Base-by-base conservation (phyloP, 2,888 invertebrate species). In the Megamerina dolium region DNA sequence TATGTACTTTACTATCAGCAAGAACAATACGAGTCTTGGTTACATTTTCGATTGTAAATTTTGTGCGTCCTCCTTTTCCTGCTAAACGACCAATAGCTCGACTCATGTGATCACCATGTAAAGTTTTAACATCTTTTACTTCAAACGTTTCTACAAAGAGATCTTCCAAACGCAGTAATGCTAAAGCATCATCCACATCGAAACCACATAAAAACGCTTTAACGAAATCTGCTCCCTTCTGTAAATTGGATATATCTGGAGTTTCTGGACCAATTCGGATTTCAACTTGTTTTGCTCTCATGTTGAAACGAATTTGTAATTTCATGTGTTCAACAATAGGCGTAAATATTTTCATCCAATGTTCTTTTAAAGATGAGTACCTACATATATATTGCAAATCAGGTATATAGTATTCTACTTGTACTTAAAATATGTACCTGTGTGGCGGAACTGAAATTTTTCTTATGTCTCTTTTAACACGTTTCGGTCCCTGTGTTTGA, bases 171-270 rank as follows among this genome's bases (percentile, higher is more conserved):
- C 99, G 78, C 1, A 99, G 76, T 3, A 99, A 73, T 0, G 99
- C 96, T 45, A 99, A 70, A 0, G 96, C 92, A 73, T 99, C 99
- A 69, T 95, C 94, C 1, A 96, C 88, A 58, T 96, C 95, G 70
- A 99, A 99, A 5, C 99, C 99, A 56, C 85, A 84, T 20, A 95
- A 77, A 64, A 97, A 97, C 2, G 97, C 97, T 72, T 86, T 87
- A 0, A 99, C 90, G 77, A 99, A 99, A 74, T 99, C 99, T 12
- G 95, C 93, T 37, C 88, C 99, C 74, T 95, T 97, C 69, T 99
- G 97, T 48, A 99, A 74, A 69, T 92, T 88, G 9, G 85, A 82
- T 51, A 93, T 83, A 61, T 96, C 94, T 32, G 78, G 76, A 0
- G 80, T 78, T 21, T 79, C 75, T 0, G 67, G 66, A 9, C 71